Conservation (phyloP, 2,888 invertebrate genomes). For the Ryuthela nishihirai region DNA sequence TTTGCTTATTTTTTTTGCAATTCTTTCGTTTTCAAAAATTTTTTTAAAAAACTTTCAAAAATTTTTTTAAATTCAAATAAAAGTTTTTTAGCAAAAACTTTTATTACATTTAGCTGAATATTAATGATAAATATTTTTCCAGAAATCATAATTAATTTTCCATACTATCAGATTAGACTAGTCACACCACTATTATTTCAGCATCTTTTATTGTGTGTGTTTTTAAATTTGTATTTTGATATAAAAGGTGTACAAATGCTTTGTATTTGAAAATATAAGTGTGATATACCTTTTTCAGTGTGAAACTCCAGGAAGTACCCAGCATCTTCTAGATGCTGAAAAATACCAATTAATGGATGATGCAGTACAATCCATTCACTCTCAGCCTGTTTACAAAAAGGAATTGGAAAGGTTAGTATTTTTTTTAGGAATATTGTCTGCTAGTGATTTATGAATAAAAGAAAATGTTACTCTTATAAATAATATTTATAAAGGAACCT, state of each 20-base stretch:
- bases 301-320: conserved; percentile 35
- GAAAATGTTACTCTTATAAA: too few species aligned
- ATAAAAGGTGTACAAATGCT: neutral
- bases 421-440: too few species aligned
- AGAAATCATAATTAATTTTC: too few species aligned
- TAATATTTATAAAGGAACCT: too few species aligned
- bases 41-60: neutral
- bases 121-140: too few species aligned
- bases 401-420: conserved; percentile 58
- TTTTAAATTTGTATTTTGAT: too few species aligned
- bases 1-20: neutral
- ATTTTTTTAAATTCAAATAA: too few species aligned
- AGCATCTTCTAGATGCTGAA: conserved; percentile 49
- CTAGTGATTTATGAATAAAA: neutral
- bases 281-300: conserved; percentile 33
- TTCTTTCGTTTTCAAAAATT: neutral
- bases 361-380: conserved; percentile 70
- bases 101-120: too few species aligned
- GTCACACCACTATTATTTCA: too few species aligned
- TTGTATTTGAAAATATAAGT: neutral
- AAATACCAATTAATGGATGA: conserved; percentile 83
- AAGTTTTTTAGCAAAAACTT: too few species aligned
- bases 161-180: too few species aligned
- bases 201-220: too few species aligned
- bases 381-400: conserved; percentile 65